Conservation (phyloP, 1,140 invertebrate genomes). For the Cyclargus thomasi region DNA sequence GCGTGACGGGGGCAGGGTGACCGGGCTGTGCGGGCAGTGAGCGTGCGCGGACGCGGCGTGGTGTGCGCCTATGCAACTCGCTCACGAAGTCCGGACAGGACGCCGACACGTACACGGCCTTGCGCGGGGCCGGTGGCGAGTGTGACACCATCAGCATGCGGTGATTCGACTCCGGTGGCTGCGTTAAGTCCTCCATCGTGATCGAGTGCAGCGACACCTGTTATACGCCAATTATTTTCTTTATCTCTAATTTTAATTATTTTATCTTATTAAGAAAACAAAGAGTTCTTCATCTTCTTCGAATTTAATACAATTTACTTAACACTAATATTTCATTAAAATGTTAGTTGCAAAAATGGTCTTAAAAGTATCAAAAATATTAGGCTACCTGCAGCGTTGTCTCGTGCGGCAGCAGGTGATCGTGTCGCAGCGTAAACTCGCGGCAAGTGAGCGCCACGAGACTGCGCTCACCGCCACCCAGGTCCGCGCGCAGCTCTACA, state of each 20-base stretch:
- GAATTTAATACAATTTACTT: no score
- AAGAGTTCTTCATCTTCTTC: no score
- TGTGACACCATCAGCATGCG: constrained; percentile 87
- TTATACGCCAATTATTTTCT: not conserved
- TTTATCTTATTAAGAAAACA: not conserved
- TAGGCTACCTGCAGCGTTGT: constrained; percentile 79
- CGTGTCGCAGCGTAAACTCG: constrained; percentile 86
- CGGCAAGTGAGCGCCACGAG: constrained; percentile 88
- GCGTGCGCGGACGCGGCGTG: constrained; percentile 5
- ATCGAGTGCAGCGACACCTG: constrained; percentile 87
- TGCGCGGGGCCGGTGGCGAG: constrained; percentile 55
- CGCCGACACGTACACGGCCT: constrained; percentile 80
- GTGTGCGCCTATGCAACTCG: constrained; percentile 26
- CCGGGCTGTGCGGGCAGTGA: constrained; percentile 24
- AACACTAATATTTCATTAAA: no score
- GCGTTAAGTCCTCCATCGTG: constrained; percentile 91
- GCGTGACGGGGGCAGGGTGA: constrained; percentile 27
- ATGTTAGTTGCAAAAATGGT: not conserved
- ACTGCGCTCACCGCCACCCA: constrained; percentile 79
- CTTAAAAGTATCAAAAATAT: not conserved
- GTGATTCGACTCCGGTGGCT: constrained; percentile 84
- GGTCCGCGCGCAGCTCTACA: constrained; percentile 82
- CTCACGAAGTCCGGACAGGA: constrained; percentile 87
- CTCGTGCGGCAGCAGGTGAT: constrained; percentile 79
- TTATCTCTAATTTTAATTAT: not conserved